Base-by-base conservation (phyloP, 1,140 invertebrate species). In the Cecropterus lyciades region DNA sequence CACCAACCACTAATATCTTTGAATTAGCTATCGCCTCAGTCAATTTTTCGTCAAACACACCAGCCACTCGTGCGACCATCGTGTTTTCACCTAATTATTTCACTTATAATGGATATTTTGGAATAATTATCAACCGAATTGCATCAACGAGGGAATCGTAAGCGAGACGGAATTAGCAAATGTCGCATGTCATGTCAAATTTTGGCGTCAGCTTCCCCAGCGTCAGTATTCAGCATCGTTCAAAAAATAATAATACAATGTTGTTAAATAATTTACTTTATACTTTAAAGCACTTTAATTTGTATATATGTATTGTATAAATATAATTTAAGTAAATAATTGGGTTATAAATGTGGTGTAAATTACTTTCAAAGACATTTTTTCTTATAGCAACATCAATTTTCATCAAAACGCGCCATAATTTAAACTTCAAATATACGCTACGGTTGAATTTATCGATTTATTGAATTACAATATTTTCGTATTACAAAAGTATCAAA, bases 1-100 rank as follows among this genome's bases (percentile, higher is more conserved):
- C 99, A 65, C 99, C 99, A 40, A 99, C 98, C 9, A 99, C 96
- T 20, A 99, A 93, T 16, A 94, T 84, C 78, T 94, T 94, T 0
- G 93, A 93, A 72, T 93, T 89, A 16, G 87, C 86, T n/a, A 94
- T 93, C 24, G 93, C 88, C 66, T 93, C 92, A 33, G 93, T 93
- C 64, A 96, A 80, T 78, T 94, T 92, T 24, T 93, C 86, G 49
- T 93, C 92, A 65, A 96, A 94, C 65, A 96, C 93, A 66, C 95
- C 95, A 37, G 93, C 85, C 46, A 95, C 91, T 63, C 91, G 85
- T 15, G 95, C 93, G 70, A 95, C 95, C 95, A 96, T 96, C 37
- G 77, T 75, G 69, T 48, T 80, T 52, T 49, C 49, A 59, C 14
- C 66, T 24, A 43, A 37, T 57, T 65, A 33, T 16, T 15, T 7